These are phyloP conservation scores for Microcebus lehilahytsara DNA, from an alignment of 2,113 vertebrate genomes.

Conservation along the genomic window DNA sequence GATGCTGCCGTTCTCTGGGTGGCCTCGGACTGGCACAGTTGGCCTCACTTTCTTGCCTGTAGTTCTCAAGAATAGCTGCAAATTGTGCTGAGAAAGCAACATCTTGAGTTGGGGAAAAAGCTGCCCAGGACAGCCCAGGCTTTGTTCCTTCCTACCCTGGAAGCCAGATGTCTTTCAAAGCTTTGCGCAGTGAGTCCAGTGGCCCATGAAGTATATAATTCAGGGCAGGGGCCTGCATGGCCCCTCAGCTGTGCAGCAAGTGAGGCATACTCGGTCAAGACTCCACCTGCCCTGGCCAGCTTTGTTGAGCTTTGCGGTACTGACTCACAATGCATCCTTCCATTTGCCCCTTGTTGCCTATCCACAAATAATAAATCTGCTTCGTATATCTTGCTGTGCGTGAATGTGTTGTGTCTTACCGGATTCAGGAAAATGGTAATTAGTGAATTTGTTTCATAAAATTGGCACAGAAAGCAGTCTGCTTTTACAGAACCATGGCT, in stretches of 20 bases:
- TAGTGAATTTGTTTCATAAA: neutral
- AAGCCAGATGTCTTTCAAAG: neutral
- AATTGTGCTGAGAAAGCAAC: neutral
- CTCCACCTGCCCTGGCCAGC: neutral
- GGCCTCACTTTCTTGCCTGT: neutral
- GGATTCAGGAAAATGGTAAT: neutral
- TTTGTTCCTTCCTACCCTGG: neutral
- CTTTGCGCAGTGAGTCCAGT: neutral
- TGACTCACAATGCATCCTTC: neutral
- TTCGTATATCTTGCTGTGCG: neutral
- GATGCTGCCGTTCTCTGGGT: neutral
- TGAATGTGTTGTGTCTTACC: neutral
- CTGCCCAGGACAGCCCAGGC: neutral
- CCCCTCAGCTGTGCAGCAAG: neutral
- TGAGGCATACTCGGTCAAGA: neutral
- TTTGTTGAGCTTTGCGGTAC: neutral
- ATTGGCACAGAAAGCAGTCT: neutral
- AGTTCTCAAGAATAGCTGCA: neutral
- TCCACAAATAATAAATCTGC: neutral
- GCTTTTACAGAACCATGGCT: neutral
- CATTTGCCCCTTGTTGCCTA: neutral
- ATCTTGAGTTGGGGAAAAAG: neutral
- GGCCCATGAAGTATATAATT: neutral
- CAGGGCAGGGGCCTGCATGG: neutral
- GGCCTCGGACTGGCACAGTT: neutral